phyloP scores from a whole-genome alignment of 2,113 vertebrate genomes.

The Proterorhinus semilunaris region DNA sequence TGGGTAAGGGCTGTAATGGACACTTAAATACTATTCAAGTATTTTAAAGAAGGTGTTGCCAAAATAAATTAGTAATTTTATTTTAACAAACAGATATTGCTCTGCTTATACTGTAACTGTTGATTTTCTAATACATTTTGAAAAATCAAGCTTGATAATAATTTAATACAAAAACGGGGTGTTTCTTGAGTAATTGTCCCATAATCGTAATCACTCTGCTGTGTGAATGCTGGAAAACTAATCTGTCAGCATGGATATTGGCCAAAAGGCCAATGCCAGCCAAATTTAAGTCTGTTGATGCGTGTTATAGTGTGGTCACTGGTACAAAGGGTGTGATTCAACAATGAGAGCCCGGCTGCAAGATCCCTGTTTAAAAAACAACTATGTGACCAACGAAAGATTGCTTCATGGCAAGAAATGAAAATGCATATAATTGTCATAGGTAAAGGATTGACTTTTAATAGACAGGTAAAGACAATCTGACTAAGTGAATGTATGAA shows the following conservation, averaged over 20 bases:
- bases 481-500: no score
- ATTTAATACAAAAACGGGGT: not conserved
- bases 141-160: not conserved
- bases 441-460: no score
- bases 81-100: not conserved
- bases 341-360: slow-evolving; percentile 10
- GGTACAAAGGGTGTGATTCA: slow-evolving; percentile 32
- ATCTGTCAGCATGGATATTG: slow-evolving; percentile 38
- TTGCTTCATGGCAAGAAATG: not conserved
- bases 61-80: not conserved
- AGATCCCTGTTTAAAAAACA: slow-evolving; percentile 12
- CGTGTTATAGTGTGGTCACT: slow-evolving; percentile 67
- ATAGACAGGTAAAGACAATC: no score
- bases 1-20: slow-evolving; percentile 17
- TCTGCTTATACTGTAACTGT: not conserved
- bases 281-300: slow-evolving; percentile 61
- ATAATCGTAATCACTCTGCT: slow-evolving; percentile 27
- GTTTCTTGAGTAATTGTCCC: slow-evolving; percentile 29
- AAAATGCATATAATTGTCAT: no score
- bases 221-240: slow-evolving; percentile 36
- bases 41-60: not conserved
- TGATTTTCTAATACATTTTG: not conserved
- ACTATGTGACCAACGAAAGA: not conserved
- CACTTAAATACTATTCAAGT: slow-evolving; percentile 11
- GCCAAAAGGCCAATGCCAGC: slow-evolving; percentile 51